phyloP scores from a whole-genome alignment of 2,888 invertebrate species.

The Scaptomyza cyrtandrae region DNA sequence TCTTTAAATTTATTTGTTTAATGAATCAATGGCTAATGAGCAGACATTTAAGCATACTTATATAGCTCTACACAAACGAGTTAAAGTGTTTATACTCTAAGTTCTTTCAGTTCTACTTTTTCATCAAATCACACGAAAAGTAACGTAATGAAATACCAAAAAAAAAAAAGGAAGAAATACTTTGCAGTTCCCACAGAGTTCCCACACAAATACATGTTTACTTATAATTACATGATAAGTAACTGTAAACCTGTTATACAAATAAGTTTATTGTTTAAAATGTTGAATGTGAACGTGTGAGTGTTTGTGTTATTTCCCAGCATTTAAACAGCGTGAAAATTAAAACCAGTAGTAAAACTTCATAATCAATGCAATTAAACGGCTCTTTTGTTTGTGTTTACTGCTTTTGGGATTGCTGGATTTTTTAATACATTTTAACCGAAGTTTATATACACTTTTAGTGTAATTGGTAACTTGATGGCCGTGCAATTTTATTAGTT shows the following conservation, averaged over 20 bases:
- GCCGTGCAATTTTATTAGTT: too few species aligned
- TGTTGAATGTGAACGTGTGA: slow-evolving; percentile 13
- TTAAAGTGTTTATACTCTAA: not conserved
- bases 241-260: slow-evolving; percentile 64
- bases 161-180: slow-evolving; percentile 19
- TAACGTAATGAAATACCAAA: slow-evolving; percentile 1
- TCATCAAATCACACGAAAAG: not conserved
- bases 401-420: not conserved
- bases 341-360: slow-evolving; percentile 54
- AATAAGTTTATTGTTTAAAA: slow-evolving; percentile 12
- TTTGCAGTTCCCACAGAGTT: slow-evolving; percentile 38
- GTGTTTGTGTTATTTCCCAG: slow-evolving; percentile 59
- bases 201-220: not conserved
- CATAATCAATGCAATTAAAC: slow-evolving; percentile 67
- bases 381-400: slow-evolving; percentile 55
- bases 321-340: slow-evolving; percentile 57
- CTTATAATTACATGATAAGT: slow-evolving; percentile 50
- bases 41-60: not conserved
- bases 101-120: not conserved
- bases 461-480: too few species aligned
- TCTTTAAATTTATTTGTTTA: slow-evolving; percentile 5
- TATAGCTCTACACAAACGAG: not conserved
- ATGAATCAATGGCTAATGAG: slow-evolving; percentile 18
- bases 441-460: slow-evolving; percentile 6
- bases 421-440: not conserved